These are phyloP conservation scores for Diphyllodes magnificus DNA, from an alignment of 2,113 vertebrate species.

Conservation along the genomic window DNA sequence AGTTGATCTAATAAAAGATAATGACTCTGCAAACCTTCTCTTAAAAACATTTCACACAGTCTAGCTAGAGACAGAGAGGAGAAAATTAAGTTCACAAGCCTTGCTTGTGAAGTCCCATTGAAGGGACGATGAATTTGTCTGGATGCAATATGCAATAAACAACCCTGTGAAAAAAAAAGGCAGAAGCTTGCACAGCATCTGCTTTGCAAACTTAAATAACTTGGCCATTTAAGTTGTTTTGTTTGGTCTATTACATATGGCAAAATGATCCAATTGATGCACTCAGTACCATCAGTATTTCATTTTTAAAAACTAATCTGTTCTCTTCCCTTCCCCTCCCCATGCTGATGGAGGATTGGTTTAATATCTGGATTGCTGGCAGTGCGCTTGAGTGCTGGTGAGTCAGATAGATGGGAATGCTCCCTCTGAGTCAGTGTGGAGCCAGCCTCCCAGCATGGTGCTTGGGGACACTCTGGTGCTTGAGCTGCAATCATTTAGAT, in stretches of 20 bases:
- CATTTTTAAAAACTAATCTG: conserved; percentile 27
- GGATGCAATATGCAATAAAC: conserved; percentile 60
- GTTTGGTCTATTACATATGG: conserved; percentile 55
- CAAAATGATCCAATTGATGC: conserved; percentile 44
- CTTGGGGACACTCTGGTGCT: conserved; percentile 62
- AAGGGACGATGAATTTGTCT: conserved; percentile 44
- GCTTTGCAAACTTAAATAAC: conserved; percentile 60
- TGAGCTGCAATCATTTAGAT: conserved; percentile 58
- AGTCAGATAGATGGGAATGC: conserved; percentile 63
- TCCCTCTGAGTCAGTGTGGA: conserved; percentile 57
- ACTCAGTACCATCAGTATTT: conserved; percentile 48
- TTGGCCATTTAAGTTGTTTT: conserved; percentile 57
- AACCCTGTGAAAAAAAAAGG: conserved; percentile 41
- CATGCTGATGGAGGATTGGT: conserved; percentile 23
- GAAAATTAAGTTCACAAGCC: conserved; percentile 24
- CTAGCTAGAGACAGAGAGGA: neutral
- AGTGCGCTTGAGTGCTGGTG: conserved; percentile 42
- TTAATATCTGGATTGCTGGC: conserved; percentile 61
- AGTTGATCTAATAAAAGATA: conserved; percentile 35
- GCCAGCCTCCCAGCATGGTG: conserved; percentile 63
- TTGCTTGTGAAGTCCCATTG: neutral
- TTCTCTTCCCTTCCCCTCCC: neutral
- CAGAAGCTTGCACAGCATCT: conserved; percentile 46
- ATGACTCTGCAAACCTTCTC: neutral
- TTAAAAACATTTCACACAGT: conserved; percentile 17